phyloP scores from a whole-genome alignment of 2,888 invertebrate genomes.

The Coronaproctus castanopsis region DNA sequence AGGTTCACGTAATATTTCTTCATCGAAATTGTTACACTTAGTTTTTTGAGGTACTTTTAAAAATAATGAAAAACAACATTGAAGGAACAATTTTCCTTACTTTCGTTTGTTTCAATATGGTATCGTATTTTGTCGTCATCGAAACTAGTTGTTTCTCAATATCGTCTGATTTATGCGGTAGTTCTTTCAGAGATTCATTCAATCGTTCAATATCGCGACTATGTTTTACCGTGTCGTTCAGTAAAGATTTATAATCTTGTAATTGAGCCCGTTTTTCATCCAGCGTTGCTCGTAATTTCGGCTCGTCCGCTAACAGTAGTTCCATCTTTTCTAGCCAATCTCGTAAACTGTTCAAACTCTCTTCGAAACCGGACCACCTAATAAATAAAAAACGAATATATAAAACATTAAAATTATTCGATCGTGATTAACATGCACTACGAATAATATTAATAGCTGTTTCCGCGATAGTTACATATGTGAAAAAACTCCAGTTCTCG shows the following conservation, averaged over 20 bases:
- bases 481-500: no score
- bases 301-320: slow-evolving; percentile 50
- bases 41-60: no score
- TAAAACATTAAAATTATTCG: no score
- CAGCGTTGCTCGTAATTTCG: slow-evolving; percentile 61
- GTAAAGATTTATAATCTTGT: slow-evolving; percentile 49
- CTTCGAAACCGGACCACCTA: slow-evolving; percentile 77
- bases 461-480: no score
- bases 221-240: slow-evolving; percentile 65
- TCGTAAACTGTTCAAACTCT: slow-evolving; percentile 54
- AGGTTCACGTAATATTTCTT: no score
- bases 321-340: slow-evolving; percentile 60
- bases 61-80: no score
- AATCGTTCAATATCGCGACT: slow-evolving; percentile 68
- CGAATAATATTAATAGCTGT: no score
- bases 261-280: slow-evolving; percentile 81
- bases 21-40: no score
- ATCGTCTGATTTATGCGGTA: slow-evolving; percentile 57
- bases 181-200: slow-evolving; percentile 52
- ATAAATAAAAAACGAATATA: slow-evolving; percentile 4
- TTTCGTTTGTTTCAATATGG: slow-evolving; percentile 46
- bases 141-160: slow-evolving; percentile 48
- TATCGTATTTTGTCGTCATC: slow-evolving; percentile 49
- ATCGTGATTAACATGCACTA: no score
- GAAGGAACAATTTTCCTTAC: no score